Evolutionary conservation across 1,140 invertebrate species (phyloP).

Genomic region (Laupala kohalensis): DNA sequence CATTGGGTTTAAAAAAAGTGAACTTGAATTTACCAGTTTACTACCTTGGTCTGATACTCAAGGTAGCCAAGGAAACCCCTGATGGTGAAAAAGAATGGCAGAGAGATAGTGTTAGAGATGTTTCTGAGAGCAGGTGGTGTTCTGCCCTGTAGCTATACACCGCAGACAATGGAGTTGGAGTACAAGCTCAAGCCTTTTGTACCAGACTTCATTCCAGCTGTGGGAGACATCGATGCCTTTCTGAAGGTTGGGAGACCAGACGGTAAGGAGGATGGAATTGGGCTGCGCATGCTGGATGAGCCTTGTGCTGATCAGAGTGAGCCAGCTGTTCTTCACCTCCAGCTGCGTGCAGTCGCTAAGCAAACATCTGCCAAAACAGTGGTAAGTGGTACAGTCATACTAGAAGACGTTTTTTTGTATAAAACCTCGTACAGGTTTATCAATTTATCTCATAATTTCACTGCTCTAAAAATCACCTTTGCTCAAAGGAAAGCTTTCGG

Average conservation of each 20-base stretch:
- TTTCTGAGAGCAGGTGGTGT: background rate
- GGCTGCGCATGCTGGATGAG: conserved; percentile 83
- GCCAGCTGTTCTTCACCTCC: conserved; percentile 82
- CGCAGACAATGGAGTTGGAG: conserved; percentile 80
- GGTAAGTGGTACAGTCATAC: too few relatives aligned
- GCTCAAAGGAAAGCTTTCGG: too few relatives aligned
- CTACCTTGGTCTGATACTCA: background rate
- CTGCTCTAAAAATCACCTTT: too few relatives aligned
- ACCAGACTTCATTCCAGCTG: conserved; percentile 92
- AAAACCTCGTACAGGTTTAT: too few relatives aligned
- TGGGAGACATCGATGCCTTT: conserved; percentile 97
- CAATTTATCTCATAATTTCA: too few relatives aligned
- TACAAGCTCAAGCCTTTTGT: conserved; percentile 88
- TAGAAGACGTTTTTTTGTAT: too few relatives aligned
- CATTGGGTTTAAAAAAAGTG: background rate
- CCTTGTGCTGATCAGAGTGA: conserved; percentile 91
- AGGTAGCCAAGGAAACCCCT: background rate
- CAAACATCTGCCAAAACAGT: conserved; percentile 37
- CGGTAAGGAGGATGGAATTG: conserved; percentile 52
- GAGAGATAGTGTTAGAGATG: background rate
- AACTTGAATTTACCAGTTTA: background rate
- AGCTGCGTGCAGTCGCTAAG: conserved; percentile 74
- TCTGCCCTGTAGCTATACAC: conserved; percentile 59
- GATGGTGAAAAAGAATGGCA: background rate
- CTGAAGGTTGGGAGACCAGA: conserved; percentile 83